Evolutionary conservation across 1,140 invertebrate genomes (phyloP), one percentile per base, ranked within the genome.

Genomic region (honey bee (Apis mellifera)): DNA sequence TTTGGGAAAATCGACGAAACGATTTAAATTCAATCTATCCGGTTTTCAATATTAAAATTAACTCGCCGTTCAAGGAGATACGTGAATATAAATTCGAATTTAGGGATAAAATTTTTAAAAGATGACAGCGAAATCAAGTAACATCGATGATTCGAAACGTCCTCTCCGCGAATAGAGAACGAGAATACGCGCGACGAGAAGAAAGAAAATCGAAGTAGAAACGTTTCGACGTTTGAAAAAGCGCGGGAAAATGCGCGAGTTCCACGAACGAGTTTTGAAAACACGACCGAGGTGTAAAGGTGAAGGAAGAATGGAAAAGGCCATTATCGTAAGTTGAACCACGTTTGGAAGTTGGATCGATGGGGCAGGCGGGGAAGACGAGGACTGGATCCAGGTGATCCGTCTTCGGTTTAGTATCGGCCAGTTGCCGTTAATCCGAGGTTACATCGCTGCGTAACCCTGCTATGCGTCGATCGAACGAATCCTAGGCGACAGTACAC

Each of bases 351-450:
- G 85, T 69, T 69, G 62, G 66, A 79, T 84, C 64, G 82, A 80
- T 79, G 82, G 54, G 26, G 42, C 23, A 50, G 26, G 42, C 23
- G 71, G 50, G 19, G 64, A 80, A 86, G 85, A 83, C 83, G 82
- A 65, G 75, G 60, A 78, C 62, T 62, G 78, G 74, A 87, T 84
- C 78, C 26, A 5, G 52, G 68, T 50, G 85, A 87, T 87, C 76
- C 82, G 69, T 84, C 78, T 64, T 77, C 32, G 85, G 65, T 62
- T 19, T 62, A 57, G 86, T 57, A 74, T 65, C 73, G 64, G 48
- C 17, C 78, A 66, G 78, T 64, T 42, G 78, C 83, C 78, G 85
- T 89, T 89, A 89, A 89, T 89, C 88, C 81, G 78, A 57, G 71
- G 69, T 77, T 87, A 87, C 81, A 80, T 75, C 83, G 85, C 83